Percentiles rank a stretch among this genome's conserved stretches.
phyloP scores from a whole-genome alignment of 1,140 invertebrate species.

The Saccostrea glomerata region DNA sequence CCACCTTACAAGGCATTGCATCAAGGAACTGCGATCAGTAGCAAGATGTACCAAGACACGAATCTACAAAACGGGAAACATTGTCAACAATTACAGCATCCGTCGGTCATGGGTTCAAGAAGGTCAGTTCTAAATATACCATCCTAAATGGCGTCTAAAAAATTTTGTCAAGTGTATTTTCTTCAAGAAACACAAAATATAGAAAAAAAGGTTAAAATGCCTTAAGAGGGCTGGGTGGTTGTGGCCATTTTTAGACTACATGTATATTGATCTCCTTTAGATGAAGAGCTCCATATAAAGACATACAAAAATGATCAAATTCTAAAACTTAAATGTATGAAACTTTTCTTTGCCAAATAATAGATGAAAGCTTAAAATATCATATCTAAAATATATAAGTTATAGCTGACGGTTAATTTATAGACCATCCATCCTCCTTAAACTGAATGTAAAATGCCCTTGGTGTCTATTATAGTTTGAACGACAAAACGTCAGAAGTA shows the following conservation, averaged over 20 bases:
- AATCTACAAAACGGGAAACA: neutral
- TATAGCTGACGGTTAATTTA: too few relatives aligned
- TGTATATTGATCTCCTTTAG: too few relatives aligned
- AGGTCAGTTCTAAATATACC: neutral
- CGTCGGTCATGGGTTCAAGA: neutral
- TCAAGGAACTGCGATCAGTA: neutral
- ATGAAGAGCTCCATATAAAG: too few relatives aligned
- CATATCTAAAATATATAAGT: too few relatives aligned
- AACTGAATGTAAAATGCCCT: neutral
- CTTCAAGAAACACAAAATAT: neutral
- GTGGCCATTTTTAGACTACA: too few relatives aligned
- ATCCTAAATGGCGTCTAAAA: neutral
- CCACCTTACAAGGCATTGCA: neutral
- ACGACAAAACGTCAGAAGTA: neutral
- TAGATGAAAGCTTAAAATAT: too few relatives aligned
- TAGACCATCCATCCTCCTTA: too few relatives aligned
- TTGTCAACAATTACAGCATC: neutral
- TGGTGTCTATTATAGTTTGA: neutral
- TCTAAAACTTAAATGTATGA: too few relatives aligned
- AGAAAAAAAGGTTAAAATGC: neutral
- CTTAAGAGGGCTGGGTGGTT: too few relatives aligned
- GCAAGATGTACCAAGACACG: neutral
- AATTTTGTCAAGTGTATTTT: neutral
- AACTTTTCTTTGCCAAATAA: too few relatives aligned
- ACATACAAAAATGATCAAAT: too few relatives aligned